Base-by-base conservation (phyloP, 2,113 vertebrate species). In the Chaenocephalus aceratus region DNA sequence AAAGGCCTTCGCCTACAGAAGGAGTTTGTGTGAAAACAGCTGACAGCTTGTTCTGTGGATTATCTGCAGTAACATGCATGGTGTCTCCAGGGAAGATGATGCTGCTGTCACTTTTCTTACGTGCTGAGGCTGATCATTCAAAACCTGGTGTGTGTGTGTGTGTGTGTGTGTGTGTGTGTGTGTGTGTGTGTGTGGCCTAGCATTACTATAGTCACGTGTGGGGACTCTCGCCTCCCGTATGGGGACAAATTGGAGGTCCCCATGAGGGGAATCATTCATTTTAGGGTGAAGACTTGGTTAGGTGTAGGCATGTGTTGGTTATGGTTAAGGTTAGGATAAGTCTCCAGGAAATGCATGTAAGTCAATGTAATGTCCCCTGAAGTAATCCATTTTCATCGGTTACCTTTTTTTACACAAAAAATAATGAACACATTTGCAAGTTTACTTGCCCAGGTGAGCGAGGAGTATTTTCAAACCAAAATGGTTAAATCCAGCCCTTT, bases 401-500 rank as follows among this genome's bases (percentile, higher is more conserved):
- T 46, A 36, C 10, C 12, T 46, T 75, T 7, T 18, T 36, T 49
- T 5, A 53, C 65, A 8, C 4, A 15, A 53, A 18, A 10, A 34
- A 52, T 18, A n/a, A 51, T n/a, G 51, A 1, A 14, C 14, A 15
- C 23, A 6, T 26, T 1, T 21, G 16, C 30, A 57, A 7, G 21
- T 36, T 10, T 44, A 11, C 49, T 46, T 51, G 12, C 26, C 52
- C 7, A 51, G 10, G 15, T 49, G 5, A 45, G 63, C 51, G 23
- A 48, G 48, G 60, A 51, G 46, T 30, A 60, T 46, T 59, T 8
- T 41, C 7, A 54, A 79, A 46, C 15, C 18, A 62, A 67, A 51
- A 60, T 69, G n/a, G 79, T 65, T 54, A 18, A 70, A 66, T 71
- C 48, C 26, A 58, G 59, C 30, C 60, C 59, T 72, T 76, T 68